Base-by-base conservation (phyloP, 2,888 invertebrate genomes). In the Holacanthella duospinosa region DNA sequence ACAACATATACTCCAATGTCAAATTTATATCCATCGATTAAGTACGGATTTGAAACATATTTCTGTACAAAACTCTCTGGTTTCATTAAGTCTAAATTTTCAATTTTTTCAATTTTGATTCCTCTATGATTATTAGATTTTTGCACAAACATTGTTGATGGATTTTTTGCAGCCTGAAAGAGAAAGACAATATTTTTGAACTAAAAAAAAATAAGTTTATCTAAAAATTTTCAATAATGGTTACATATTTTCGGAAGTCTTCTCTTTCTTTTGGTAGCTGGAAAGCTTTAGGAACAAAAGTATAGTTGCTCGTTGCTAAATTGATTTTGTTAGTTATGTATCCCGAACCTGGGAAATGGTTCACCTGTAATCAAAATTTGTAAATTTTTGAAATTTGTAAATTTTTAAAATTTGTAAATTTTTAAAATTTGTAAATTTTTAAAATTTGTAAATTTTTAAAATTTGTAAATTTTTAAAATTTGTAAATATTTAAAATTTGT, bases 1-100 rank as follows among this genome's bases (percentile, higher is more conserved):
- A 88, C 86, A 0, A 90, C 89, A 76, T 97, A 97, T 63, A 97
- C 85, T 9, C 97, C 96, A 77, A 97, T 89, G 78, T 97, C 97
- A 78, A 97, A 97, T 80, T 94, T 95, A 77, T 90, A 85, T 1
- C 92, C 93, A 77, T 93, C 93, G 2, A 97, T 87, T 24, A 97
- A 80, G 72, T 89, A 85, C 2, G 96, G 96, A 68, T 85, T 87
- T 71, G 87, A 85, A 26, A 97, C 82, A 77, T 87, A 97, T 12
- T 66, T 64, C 63, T 72, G 72, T 27, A 71, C 65, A 59, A 72
- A 72, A 2, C 68, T 66, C 12, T 61, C 65, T 55, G 62, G 63
- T 44, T 66, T 65, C 4, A 59, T 58, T 63, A 91, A 78, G 77
- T 93, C 84, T 56, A 94, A 81, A 61, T 87, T 84, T 2, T 82